These are phyloP conservation scores for Neelides folsomi DNA, from an alignment of 2,888 invertebrate species.

Conservation along the genomic window DNA sequence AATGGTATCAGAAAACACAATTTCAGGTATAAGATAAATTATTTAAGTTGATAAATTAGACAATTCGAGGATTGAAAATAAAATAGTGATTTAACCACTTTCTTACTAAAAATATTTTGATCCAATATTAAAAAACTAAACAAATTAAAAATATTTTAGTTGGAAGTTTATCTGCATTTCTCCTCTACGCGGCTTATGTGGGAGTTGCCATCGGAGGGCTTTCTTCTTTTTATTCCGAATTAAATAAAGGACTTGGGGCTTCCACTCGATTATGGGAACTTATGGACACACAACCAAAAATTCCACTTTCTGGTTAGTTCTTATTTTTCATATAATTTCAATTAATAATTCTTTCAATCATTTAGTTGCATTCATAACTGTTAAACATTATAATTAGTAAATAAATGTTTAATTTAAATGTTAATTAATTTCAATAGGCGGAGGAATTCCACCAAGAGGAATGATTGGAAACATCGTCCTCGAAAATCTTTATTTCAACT, in stretches of 20 bases:
- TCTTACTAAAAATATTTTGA: background rate
- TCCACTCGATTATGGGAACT: slow-evolving; percentile 79
- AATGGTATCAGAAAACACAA: slow-evolving; percentile 62
- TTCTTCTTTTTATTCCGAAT: slow-evolving; percentile 83
- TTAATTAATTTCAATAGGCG: slow-evolving; percentile 41
- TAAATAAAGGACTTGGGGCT: slow-evolving; percentile 87
- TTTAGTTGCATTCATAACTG: background rate
- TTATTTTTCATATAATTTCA: background rate
- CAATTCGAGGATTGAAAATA: background rate
- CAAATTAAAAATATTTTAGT: slow-evolving; percentile 46
- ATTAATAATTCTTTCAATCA: background rate
- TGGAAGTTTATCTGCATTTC: slow-evolving; percentile 81
- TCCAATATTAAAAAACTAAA: background rate
- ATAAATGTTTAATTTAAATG: slow-evolving; percentile 16
- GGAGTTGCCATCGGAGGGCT: slow-evolving; percentile 79
- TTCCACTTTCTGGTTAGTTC: slow-evolving; percentile 53
- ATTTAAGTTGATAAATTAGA: background rate
- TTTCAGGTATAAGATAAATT: too few relatives aligned
- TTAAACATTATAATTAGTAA: background rate
- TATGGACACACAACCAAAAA: slow-evolving; percentile 61
- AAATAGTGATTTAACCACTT: background rate
- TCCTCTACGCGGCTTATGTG: slow-evolving; percentile 86
- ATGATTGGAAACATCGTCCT: slow-evolving; percentile 61
- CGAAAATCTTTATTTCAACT: slow-evolving; percentile 57
- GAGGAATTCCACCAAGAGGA: slow-evolving; percentile 44